These are phyloP conservation scores for Synanceia verrucosa DNA, from an alignment of 2,797 vertebrate species.

Conservation along the genomic window DNA sequence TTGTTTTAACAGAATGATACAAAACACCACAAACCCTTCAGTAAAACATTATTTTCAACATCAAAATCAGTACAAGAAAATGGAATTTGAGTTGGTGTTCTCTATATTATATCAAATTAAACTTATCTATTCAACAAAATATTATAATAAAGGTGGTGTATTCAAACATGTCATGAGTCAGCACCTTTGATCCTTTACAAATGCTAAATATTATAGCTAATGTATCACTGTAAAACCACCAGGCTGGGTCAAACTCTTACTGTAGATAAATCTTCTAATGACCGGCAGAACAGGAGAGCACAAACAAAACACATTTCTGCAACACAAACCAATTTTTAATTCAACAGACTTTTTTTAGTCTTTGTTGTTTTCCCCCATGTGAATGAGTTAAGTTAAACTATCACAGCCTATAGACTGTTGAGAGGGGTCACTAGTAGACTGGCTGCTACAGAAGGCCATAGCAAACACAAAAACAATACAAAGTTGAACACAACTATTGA, in stretches of 20 bases:
- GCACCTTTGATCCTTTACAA: neutral
- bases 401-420: neutral
- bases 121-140: neutral
- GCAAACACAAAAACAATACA: neutral
- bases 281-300: neutral
- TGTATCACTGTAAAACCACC: neutral
- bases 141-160: neutral
- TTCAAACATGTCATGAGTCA: rapidly evolving
- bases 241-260: neutral
- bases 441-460: neutral
- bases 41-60: neutral
- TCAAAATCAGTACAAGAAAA: neutral
- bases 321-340: neutral
- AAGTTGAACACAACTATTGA: neutral
- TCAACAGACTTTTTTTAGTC: neutral
- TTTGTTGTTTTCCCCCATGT: neutral
- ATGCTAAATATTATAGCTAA: too few species aligned
- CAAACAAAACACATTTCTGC: neutral
- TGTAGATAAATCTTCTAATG: too few species aligned
- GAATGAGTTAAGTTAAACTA: neutral
- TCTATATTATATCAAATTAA: neutral
- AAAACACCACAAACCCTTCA: neutral
- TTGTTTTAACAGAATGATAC: neutral
- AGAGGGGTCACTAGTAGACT: neutral
- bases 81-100: neutral